Conservation (phyloP, 2,797 vertebrate species). For the Pyrocephalus nanus region DNA sequence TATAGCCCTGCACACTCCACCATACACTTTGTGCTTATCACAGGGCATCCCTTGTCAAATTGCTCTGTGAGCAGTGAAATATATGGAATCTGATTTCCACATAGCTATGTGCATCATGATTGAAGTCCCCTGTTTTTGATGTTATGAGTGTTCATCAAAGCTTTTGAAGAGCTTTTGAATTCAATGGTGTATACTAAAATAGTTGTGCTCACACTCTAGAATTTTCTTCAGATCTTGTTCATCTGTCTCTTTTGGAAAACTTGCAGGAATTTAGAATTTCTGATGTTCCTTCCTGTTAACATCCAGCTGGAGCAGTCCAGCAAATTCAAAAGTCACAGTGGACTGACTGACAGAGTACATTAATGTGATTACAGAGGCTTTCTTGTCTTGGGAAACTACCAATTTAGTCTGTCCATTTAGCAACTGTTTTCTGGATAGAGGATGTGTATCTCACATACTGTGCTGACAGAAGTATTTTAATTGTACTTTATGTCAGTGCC, state of each 20-base stretch:
- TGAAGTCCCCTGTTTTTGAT: not conserved
- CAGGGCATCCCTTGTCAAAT: not conserved
- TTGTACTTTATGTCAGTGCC: not conserved
- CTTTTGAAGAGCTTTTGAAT: not conserved
- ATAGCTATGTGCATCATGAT: not conserved
- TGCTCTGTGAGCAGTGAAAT: not conserved
- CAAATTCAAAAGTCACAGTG: not conserved
- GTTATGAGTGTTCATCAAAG: not conserved
- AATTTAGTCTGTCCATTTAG: not conserved
- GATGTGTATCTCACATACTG: not conserved
- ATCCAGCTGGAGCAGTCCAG: not conserved
- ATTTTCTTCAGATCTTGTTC: not conserved
- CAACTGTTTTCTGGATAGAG: not conserved
- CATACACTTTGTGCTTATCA: not conserved
- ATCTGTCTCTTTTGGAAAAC: not conserved
- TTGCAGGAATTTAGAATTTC: not conserved
- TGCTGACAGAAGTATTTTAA: not conserved
- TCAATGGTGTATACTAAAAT: not conserved
- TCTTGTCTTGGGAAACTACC: not conserved
- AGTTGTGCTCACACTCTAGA: not conserved
- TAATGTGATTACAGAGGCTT: not conserved
- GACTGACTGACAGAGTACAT: not conserved
- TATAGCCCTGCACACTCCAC: not conserved
- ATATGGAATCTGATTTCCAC: not conserved
- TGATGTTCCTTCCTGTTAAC: not conserved